Conservation (phyloP, 1,140 invertebrate genomes). For the Rhizoglyphus robini region DNA sequence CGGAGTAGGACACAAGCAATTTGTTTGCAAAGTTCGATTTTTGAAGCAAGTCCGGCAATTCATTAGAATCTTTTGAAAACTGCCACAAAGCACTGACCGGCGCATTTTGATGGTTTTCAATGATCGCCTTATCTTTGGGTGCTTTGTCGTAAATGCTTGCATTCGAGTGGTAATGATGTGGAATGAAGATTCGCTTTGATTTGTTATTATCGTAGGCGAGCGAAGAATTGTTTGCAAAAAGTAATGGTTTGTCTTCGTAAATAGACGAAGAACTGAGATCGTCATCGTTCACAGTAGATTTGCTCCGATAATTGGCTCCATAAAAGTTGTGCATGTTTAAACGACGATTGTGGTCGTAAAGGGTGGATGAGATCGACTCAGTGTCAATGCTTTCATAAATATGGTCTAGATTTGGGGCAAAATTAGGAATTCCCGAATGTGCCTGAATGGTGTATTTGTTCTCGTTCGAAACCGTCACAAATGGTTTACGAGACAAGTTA, state of each 20-base stretch:
- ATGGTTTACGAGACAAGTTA: background rate
- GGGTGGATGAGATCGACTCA: background rate
- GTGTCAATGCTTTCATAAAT: conserved; percentile 23
- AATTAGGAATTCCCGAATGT: background rate
- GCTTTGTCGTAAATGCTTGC: conserved; percentile 16
- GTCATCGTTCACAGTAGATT: conserved; percentile 13
- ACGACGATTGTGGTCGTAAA: conserved; percentile 8
- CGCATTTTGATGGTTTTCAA: background rate
- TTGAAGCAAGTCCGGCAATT: background rate
- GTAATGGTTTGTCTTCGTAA: conserved; percentile 16
- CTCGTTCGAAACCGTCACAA: background rate
- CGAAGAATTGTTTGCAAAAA: background rate
- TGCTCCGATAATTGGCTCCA: background rate
- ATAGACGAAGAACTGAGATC: conserved; percentile 10
- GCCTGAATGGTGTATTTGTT: conserved; percentile 8
- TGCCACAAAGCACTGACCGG: background rate
- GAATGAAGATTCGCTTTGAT: background rate
- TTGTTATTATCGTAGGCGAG: background rate
- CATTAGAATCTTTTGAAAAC: background rate
- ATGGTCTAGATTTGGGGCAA: conserved; percentile 18
- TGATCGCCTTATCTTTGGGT: background rate
- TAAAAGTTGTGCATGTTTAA: conserved; percentile 2
- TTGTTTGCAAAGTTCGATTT: background rate
- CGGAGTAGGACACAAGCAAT: conserved; percentile 8
- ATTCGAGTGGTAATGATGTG: conserved; percentile 11